Evolutionary conservation across 2,797 vertebrate genomes (phyloP), one percentile per base, ranked within the genome.

Genomic region (Australoheros facetus): DNA sequence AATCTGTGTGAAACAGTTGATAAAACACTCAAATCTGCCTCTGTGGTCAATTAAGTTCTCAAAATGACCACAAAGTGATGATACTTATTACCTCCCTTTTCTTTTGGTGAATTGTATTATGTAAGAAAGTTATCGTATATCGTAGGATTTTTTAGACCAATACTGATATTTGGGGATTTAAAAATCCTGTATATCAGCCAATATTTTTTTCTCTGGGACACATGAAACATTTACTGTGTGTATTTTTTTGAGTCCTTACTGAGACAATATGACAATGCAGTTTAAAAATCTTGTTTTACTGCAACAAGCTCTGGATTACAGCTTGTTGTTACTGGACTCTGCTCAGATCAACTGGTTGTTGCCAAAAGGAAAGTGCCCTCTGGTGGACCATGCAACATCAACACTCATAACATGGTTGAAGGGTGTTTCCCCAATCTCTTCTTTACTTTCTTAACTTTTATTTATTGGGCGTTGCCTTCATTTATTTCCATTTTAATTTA

Each of bases 281-380:
- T 39, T 37, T 21, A 21, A 37, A 60, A 12, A 60, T 21, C 13
- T 21, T 0, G 19, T 60, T 34, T 60, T 7, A 39, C 4, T 39
- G 10, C 11, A 11, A 39, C 9, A 39, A 39, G 8, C 9, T 11
- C 11, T 39, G 39, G 4, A 42, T 42, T 39, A 39, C 32, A 26
- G 32, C 58, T 60, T 0, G 2, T 26, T 26, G 26, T 26, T 39
- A 19, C 0, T 39, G 32, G 19, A 6, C 37, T 39, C 9, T 39
- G 37, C 37, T 39, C 11, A 3, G 10, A 34, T 39, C 0, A 0
- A 19, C 58, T 58, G 30, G 9, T 32, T 34, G 57, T 19, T 59
- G 34, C n/a, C 5, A 62, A 62, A 12, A 62, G 21, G 57, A 10
- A 23, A 59, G 12, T 39, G 59, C 12, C 59, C 59, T 62, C 34